phyloP scores from a whole-genome alignment of 37 sponge, comb jelly and placozoan genomes.

The Aplysina aerophoba region DNA sequence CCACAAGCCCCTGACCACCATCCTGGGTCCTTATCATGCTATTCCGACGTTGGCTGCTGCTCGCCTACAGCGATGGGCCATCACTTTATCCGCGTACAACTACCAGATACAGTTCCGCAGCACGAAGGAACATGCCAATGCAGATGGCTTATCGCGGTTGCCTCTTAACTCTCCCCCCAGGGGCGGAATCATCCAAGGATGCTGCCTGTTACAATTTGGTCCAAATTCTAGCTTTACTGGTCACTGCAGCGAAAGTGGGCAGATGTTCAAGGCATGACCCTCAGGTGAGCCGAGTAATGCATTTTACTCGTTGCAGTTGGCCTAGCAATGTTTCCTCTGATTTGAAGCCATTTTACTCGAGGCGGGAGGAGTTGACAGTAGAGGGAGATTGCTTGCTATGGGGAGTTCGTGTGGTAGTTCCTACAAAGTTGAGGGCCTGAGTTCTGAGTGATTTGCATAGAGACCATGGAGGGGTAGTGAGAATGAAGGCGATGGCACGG shows the following conservation, averaged over 20 bases:
- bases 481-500: conserved; percentile 26
- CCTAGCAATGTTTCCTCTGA: neutral
- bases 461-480: neutral
- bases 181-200: neutral
- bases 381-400: neutral
- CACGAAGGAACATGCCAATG: conserved; percentile 27
- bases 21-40: neutral
- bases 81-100: neutral
- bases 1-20: conserved; percentile 27
- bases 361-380: conserved; percentile 12
- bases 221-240: neutral
- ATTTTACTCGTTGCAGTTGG: neutral
- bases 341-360: neutral
- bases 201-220: conserved; percentile 9
- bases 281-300: neutral
- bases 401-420: conserved; percentile 18
- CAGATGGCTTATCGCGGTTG: conserved; percentile 26
- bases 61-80: conserved; percentile 24
- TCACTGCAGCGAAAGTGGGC: neutral
- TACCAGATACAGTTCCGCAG: conserved; percentile 1
- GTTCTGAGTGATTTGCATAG: neutral
- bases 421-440: neutral
- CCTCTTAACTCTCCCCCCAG: neutral
- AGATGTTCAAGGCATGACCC: neutral
- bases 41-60: conserved; percentile 23